Evolutionary conservation across 2,797 vertebrate genomes (phyloP).

Genomic region (Kryptolebias ocellatus): DNA sequence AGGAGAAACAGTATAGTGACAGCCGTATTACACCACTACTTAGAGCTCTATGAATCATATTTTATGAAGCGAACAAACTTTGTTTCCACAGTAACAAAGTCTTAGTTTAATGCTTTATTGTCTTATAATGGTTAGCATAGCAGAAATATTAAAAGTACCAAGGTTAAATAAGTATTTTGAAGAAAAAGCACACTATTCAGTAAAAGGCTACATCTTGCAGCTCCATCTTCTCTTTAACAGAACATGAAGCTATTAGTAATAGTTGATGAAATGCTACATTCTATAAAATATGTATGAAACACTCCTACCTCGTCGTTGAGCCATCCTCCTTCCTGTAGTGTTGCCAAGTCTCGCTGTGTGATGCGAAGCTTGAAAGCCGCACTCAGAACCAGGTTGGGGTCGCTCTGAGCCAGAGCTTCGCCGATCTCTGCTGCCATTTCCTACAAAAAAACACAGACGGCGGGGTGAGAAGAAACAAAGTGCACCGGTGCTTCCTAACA

Average conservation of each 20-base stretch:
- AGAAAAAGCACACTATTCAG: neutral
- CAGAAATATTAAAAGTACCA: no score
- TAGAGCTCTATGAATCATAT: no score
- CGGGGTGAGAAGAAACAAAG: neutral
- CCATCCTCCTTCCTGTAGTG: slow-evolving; percentile 87
- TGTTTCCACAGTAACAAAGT: no score
- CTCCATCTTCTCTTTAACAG: no score
- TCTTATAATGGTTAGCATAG: no score
- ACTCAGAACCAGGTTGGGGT: slow-evolving; percentile 86
- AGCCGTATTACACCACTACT: no score
- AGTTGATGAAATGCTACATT: neutral
- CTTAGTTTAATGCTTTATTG: no score
- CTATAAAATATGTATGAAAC: neutral
- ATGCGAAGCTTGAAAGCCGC: slow-evolving; percentile 90
- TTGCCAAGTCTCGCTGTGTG: slow-evolving; percentile 90
- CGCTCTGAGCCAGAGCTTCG: slow-evolving; percentile 80
- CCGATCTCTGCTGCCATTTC: slow-evolving; percentile 89
- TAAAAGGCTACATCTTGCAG: no score
- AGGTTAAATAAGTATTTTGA: no score
- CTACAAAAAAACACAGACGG: slow-evolving; percentile 63
- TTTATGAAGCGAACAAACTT: no score
- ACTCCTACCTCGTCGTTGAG: slow-evolving; percentile 90
- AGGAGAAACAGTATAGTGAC: no score
- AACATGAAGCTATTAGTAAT: no score
- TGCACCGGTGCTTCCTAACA: neutral